Evolutionary conservation across 2,888 invertebrate species (phyloP), one percentile per base, ranked within the genome.

Genomic region (Cephus spinipes): DNA sequence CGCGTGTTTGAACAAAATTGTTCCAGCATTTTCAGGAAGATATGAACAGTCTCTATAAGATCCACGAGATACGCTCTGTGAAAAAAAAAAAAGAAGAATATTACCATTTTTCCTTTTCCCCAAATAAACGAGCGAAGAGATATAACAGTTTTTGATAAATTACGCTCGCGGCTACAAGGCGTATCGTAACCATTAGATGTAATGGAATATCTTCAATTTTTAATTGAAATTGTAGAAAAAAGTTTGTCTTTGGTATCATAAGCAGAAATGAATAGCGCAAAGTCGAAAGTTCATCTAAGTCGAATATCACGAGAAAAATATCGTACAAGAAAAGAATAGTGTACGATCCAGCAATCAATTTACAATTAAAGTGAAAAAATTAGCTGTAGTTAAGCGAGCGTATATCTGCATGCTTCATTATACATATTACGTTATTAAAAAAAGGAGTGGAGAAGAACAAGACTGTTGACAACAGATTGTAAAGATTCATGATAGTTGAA

Each of bases 21-120:
- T 15, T 98, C 97, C 89, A 99, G 93, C 95, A 98, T 96, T 93
- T 97, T 98, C 80, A 98, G 91, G 91, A 98, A 98, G 80, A 98
- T 93, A 91, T 99, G 98, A 71, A 96, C 95, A 0, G 98, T 97
- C 92, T 98, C 97, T 11, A 98, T 93, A 77, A 99, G 93, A 92
- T 99, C 98, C 83, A 95, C 95, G 82, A 99, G 93, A 91, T 96
- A 98, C 1, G 94, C 93, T 87, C 96, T 97, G 89, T 78, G 91
- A 92, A 76, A 79, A 79, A 81, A 81, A 83, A 76, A 79, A 81
- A 81, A 83, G 76, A 79, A 32, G 31, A 74, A 55, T 74, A 32
- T n/a, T 36, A 30, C 1, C 11, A 32, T 30, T 55, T 34, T 55
- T 30, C 31, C 36, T 55, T 15, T 74, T 35, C 55, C 36, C 1